Evolutionary conservation across 1,140 invertebrate genomes (phyloP), one percentile per base, ranked within the genome.

Genomic region (Psilanteris sp.): DNA sequence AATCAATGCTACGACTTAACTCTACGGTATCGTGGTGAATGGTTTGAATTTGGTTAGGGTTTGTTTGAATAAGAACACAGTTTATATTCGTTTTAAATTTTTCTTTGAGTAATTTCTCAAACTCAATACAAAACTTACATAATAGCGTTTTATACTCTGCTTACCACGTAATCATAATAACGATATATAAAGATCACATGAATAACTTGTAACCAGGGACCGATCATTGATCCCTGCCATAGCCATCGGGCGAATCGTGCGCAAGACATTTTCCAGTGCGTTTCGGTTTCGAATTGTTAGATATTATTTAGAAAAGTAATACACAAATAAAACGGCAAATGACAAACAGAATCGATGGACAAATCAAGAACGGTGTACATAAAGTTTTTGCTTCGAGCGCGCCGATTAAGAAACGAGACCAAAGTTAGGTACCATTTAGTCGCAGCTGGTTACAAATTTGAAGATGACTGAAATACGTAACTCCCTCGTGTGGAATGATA

Each of bases 41-140:
- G n/a, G n/a, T n/a, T n/a, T n/a, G n/a, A n/a, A n/a, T n/a, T n/a
- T n/a, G n/a, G n/a, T n/a, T n/a, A n/a, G n/a, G n/a, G n/a, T n/a
- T n/a, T 3, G n/a, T n/a, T 7, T 1, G 0, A 55, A 66, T 61
- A n/a, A 52, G 9, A 64, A 64, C 13, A 59, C 46, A 24, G 4
- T 11, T 14, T 0, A n/a, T 4, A 15, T 64, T 44, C 46, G 18
- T 77, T 67, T 73, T 68, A 66, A 36, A 70, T 64, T 72, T 62
- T 71, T 67, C 59, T 73, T 75, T 75, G 72, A 78, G 62, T 78
- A 73, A 78, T 78, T 72, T 66, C 79, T 62, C 71, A 74, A 83
- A 83, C 71, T 77, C 77, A 83, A 79, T 84, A 83, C 79, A 82
- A 83, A 82, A 84, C 78, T 79, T 82, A 83, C 70, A 74, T 77